Evolutionary conservation across 92 coral and sea anemone species (phyloP).

Genomic region (Epizoanthus stellaris): DNA sequence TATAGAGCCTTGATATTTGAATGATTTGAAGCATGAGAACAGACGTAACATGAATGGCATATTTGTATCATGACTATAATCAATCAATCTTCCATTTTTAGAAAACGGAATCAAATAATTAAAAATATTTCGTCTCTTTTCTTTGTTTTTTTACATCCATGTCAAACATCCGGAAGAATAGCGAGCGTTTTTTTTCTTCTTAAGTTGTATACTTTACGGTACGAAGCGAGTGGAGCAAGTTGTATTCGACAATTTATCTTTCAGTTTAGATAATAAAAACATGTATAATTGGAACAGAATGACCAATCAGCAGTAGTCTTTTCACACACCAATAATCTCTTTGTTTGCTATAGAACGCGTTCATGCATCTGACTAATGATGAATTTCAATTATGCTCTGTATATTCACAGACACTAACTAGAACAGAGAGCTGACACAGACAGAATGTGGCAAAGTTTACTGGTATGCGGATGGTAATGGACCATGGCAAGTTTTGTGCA

Average conservation of each 20-base stretch:
- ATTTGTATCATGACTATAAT: not conserved
- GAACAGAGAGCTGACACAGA: not conserved
- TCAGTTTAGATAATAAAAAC: not conserved
- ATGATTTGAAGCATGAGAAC: constrained; percentile 9
- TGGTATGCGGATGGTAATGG: not conserved
- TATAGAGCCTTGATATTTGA: not conserved
- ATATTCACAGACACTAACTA: not conserved
- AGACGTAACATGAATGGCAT: not conserved
- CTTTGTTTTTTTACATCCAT: too few relatives aligned
- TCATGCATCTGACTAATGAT: constrained; percentile 19
- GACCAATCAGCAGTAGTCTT: constrained; percentile 14
- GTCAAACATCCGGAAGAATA: too few relatives aligned
- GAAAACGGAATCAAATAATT: not conserved
- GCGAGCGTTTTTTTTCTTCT: too few relatives aligned
- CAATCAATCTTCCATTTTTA: not conserved
- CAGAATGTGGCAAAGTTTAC: not conserved
- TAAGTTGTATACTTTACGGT: not conserved
- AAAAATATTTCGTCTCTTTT: not conserved
- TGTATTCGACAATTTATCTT: not conserved
- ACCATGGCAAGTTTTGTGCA: constrained; percentile 49
- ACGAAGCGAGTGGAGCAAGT: not conserved
- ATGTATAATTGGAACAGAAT: constrained; percentile 16
- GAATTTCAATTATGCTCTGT: not conserved
- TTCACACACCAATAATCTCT: constrained; percentile 5
- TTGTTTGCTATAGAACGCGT: constrained; percentile 30